Evolutionary conservation across 2,797 vertebrate genomes (phyloP).

Genomic region (Urocyon cinereoargenteus): DNA sequence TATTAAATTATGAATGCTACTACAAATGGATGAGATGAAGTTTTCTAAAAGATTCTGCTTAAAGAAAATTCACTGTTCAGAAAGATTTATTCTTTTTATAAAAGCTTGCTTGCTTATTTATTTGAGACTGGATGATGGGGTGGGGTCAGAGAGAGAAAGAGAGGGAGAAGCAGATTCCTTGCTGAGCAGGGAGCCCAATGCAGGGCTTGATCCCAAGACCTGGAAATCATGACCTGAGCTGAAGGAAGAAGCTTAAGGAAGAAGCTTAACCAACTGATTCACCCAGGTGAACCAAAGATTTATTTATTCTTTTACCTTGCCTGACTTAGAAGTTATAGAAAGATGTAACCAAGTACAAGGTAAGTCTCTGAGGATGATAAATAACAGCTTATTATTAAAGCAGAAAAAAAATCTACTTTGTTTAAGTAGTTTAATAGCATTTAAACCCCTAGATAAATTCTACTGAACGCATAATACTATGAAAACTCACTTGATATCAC

Average conservation of each 20-base stretch:
- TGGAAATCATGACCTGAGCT: not conserved
- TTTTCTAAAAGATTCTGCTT: slow-evolving; percentile 36
- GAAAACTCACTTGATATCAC: not conserved
- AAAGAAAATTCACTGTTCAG: slow-evolving; percentile 42
- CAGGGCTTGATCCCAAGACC: not conserved
- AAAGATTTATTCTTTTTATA: not conserved
- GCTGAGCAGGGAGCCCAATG: not conserved
- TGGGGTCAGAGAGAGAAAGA: too few relatives aligned
- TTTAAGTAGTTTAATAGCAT: slow-evolving; percentile 11
- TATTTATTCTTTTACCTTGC: not conserved
- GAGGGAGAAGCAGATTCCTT: not conserved
- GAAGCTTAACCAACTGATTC: not conserved
- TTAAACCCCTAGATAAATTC: slow-evolving; percentile 32
- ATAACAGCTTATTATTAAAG: slow-evolving; percentile 35
- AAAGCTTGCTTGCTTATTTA: not conserved
- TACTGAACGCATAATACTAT: not conserved
- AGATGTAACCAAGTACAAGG: not conserved
- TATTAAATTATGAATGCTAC: not conserved
- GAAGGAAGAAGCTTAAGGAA: not conserved
- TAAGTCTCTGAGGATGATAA: slow-evolving; percentile 8
- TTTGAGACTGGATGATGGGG: not conserved
- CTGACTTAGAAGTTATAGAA: not conserved
- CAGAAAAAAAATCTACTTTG: slow-evolving; percentile 15
- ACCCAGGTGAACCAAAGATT: not conserved
- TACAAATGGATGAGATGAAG: not conserved